These are phyloP conservation scores for Sebastes minor DNA, from an alignment of 2,797 vertebrate genomes.

Conservation along the genomic window DNA sequence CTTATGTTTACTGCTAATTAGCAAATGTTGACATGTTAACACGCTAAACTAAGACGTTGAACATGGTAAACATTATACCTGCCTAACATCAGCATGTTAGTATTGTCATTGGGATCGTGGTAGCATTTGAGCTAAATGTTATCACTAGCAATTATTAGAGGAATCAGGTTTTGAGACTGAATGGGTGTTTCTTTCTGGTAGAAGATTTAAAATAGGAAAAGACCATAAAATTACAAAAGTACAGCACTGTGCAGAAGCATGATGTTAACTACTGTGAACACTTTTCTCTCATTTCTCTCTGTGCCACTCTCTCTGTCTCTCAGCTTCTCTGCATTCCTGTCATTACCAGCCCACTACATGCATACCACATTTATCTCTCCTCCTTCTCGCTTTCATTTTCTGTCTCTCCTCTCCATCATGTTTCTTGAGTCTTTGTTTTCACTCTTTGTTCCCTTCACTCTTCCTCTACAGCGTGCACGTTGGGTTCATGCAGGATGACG, in stretches of 20 bases:
- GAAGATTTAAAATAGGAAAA: not conserved
- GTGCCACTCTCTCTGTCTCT: not conserved
- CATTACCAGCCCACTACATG: conserved; percentile 12
- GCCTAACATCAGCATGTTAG: not conserved
- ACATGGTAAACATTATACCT: too few relatives aligned
- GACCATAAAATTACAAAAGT: not conserved
- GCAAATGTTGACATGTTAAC: too few relatives aligned
- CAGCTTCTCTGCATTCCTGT: not conserved
- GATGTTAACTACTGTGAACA: not conserved
- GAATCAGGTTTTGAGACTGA: not conserved
- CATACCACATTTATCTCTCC: not conserved
- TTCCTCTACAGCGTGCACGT: conserved; percentile 2
- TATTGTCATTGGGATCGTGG: not conserved
- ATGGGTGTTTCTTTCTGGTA: not conserved
- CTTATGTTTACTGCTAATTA: not conserved
- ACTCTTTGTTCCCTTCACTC: not conserved
- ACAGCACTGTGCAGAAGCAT: not conserved
- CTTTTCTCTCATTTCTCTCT: not conserved
- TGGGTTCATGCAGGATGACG: conserved; percentile 66
- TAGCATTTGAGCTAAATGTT: not conserved
- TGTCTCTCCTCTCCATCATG: not conserved
- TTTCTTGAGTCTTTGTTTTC: not conserved
- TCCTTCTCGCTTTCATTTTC: not conserved
- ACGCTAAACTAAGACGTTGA: too few relatives aligned
- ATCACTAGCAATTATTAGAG: not conserved